Percentiles rank a stretch among this genome's conserved stretches.
These are phyloP conservation scores for Leucophora obtusa DNA, from an alignment of 2,888 invertebrate genomes.

Conservation along the genomic window DNA sequence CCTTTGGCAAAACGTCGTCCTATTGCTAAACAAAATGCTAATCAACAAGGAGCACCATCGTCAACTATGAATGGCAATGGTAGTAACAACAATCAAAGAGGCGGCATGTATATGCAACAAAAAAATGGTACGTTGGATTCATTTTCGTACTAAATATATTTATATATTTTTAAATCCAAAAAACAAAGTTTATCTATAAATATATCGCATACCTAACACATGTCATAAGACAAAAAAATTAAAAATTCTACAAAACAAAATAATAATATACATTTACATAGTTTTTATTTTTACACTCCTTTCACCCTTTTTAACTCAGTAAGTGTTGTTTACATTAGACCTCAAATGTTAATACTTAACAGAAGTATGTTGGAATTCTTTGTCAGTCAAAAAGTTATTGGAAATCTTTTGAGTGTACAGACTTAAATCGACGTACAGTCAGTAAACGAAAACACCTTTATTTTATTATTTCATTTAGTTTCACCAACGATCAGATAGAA, in stretches of 20 bases:
- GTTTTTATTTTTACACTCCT: slow-evolving; percentile 26
- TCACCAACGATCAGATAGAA: too few relatives aligned
- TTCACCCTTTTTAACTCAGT: slow-evolving; percentile 5
- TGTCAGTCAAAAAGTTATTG: too few relatives aligned
- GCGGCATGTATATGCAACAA: slow-evolving; percentile 68
- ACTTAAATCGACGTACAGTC: too few relatives aligned
- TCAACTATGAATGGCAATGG: slow-evolving; percentile 69
- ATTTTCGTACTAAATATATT: slow-evolving; percentile 72
- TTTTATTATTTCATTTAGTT: too few relatives aligned
- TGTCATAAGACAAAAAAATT: slow-evolving; percentile 54
- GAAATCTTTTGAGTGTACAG: too few relatives aligned
- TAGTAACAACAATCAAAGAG: slow-evolving; percentile 65
- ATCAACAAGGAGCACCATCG: slow-evolving; percentile 70
- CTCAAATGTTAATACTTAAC: too few relatives aligned
- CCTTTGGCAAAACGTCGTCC: slow-evolving; percentile 82
- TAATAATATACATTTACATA: slow-evolving; percentile 9
- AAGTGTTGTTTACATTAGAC: too few relatives aligned
- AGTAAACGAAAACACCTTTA: too few relatives aligned
- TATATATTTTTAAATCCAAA: slow-evolving; percentile 35
- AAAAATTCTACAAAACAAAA: slow-evolving; percentile 27
- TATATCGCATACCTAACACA: slow-evolving; percentile 33
- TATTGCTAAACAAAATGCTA: slow-evolving; percentile 68
- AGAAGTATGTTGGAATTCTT: too few relatives aligned
- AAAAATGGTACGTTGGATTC: slow-evolving; percentile 77
- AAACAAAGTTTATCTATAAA: slow-evolving; percentile 62